phyloP scores from a whole-genome alignment of 1,140 invertebrate species.

The Ceratitis capitata region DNA sequence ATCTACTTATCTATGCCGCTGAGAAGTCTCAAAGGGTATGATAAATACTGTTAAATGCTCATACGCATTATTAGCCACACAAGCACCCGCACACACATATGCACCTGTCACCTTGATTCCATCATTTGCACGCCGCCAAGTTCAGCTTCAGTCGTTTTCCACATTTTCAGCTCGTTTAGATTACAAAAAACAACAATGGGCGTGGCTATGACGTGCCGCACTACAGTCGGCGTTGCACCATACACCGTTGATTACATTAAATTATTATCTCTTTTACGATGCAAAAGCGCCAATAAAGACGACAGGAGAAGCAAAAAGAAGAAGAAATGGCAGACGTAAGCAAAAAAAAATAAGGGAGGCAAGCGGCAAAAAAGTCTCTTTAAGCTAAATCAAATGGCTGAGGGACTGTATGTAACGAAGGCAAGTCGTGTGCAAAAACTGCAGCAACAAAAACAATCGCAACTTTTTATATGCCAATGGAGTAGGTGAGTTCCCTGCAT shows the following conservation, averaged over 20 bases:
- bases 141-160: neutral
- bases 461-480: neutral
- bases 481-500: neutral
- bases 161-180: neutral
- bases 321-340: neutral
- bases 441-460: neutral
- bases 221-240: neutral
- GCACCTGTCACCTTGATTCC: neutral
- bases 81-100: too few species aligned
- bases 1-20: too few species aligned
- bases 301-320: neutral
- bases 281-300: neutral
- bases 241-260: conserved; percentile 11
- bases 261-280: conserved; percentile 27
- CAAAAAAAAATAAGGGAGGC: neutral
- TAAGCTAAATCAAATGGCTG: neutral
- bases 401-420: neutral
- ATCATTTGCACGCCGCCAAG: neutral
- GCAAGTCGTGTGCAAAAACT: neutral
- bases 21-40: neutral
- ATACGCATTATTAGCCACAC: neutral
- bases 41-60: neutral
- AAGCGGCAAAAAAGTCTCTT: neutral
- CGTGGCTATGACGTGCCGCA: neutral
- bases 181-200: conserved; percentile 32